Percentiles rank a stretch among this genome's conserved stretches.
These are phyloP conservation scores for Dendroctonus ponderosae DNA, from an alignment of 1,140 invertebrate genomes.

Conservation along the genomic window DNA sequence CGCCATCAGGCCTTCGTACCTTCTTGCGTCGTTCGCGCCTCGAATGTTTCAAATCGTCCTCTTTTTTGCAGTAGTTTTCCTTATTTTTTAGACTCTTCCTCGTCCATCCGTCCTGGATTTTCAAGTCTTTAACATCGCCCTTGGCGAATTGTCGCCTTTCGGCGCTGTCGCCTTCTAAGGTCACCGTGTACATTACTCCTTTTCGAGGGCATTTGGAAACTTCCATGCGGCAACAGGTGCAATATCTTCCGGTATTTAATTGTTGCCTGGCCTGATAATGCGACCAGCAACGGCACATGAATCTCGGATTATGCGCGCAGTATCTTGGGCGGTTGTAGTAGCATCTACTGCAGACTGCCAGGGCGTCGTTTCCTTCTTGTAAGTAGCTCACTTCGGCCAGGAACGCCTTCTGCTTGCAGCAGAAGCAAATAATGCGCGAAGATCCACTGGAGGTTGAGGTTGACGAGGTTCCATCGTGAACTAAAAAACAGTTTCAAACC, in stretches of 20 bases:
- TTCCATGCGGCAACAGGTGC: constrained; percentile 25
- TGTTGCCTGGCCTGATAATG: constrained; percentile 12
- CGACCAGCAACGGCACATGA: constrained; percentile 3
- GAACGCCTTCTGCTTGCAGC: constrained; percentile 24
- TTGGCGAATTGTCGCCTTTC: constrained; percentile 15
- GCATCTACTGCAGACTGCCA: constrained; percentile 14
- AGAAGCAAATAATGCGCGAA: constrained; percentile 8
- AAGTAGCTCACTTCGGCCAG: constrained; percentile 21
- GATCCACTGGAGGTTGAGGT: neutral
- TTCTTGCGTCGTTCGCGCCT: neutral
- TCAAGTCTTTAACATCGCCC: constrained; percentile 35
- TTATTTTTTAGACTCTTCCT: constrained; percentile 36
- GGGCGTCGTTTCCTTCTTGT: constrained; percentile 8
- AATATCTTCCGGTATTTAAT: neutral
- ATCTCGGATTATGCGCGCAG: constrained; percentile 4
- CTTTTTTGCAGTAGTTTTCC: constrained; percentile 33
- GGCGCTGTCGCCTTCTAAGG: constrained; percentile 31
- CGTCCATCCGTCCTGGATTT: constrained; percentile 27
- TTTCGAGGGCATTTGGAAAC: constrained; percentile 28
- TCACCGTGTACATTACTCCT: constrained; percentile 41
- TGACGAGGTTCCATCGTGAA: too few species aligned
- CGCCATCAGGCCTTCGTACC: neutral
- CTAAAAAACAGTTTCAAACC: too few species aligned
- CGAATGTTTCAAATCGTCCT: neutral
- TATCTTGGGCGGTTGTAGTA: constrained; percentile 5